Conservation (phyloP, 2,113 vertebrate species). For the Dasyornis broadbenti region DNA sequence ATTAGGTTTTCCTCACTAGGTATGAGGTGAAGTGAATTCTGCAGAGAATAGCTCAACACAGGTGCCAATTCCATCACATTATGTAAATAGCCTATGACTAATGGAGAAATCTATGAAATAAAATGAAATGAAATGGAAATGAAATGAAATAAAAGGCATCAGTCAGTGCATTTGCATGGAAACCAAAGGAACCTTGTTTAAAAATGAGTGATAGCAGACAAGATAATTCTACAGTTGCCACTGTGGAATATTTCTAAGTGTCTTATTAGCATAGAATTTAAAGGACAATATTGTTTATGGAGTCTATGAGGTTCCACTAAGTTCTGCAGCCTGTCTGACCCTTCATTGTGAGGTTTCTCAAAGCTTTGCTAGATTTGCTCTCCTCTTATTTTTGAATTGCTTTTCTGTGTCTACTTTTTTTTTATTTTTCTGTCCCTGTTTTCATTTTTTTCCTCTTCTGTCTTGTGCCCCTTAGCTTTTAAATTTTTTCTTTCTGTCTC, state of each 20-base stretch:
- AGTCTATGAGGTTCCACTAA: neutral
- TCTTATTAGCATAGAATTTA: conserved; percentile 22
- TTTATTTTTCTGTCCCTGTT: neutral
- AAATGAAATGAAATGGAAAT: neutral
- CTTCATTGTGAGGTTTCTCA: neutral
- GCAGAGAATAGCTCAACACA: neutral
- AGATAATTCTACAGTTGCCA: conserved; percentile 51
- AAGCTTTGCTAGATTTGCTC: neutral
- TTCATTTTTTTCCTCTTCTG: neutral
- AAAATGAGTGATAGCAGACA: conserved; percentile 42
- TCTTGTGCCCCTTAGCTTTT: neutral
- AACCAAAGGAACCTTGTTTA: conserved; percentile 21
- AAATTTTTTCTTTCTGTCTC: neutral
- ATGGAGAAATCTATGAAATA: conserved; percentile 11
- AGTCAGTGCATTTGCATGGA: conserved; percentile 20
- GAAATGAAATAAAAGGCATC: conserved; percentile 28
- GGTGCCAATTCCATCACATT: conserved; percentile 45
- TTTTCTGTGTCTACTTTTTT: neutral
- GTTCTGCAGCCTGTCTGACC: neutral
- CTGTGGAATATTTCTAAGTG: neutral
- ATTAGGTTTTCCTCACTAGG: neutral
- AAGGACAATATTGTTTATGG: neutral
- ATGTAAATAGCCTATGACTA: conserved; percentile 54
- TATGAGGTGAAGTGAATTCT: conserved; percentile 1
- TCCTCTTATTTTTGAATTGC: neutral